Conservation (phyloP, 2,797 vertebrate species). For the Catostomus latipinnis region DNA sequence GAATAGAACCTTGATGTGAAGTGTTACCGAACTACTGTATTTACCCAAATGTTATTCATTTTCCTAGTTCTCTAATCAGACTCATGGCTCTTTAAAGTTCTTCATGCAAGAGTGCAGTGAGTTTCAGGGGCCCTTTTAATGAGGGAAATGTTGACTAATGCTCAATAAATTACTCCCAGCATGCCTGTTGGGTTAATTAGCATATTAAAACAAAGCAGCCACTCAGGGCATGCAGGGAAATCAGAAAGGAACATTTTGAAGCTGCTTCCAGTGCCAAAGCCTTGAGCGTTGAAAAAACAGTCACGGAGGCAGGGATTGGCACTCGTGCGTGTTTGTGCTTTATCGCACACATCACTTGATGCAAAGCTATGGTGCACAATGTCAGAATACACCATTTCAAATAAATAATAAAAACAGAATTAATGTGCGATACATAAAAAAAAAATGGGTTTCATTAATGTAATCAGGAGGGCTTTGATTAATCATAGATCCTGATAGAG, state of each 20-base stretch:
- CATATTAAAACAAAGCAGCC: constrained; percentile 62
- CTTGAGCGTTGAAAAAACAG: constrained; percentile 43
- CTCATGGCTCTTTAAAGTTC: constrained; percentile 33
- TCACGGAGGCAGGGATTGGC: constrained; percentile 32
- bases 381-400: neutral
- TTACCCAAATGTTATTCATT: neutral
- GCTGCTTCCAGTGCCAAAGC: constrained; percentile 54
- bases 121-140: constrained; percentile 52
- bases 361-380: constrained; percentile 5
- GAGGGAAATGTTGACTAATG: constrained; percentile 66
- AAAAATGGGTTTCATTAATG: neutral
- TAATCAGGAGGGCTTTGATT: neutral
- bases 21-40: no score
- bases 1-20: no score
- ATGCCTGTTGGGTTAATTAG: constrained; percentile 66
- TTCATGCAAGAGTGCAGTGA: constrained; percentile 45
- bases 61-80: constrained; percentile 35
- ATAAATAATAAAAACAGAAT: neutral
- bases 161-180: constrained; percentile 65
- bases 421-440: neutral
- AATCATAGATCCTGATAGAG: constrained; percentile 10
- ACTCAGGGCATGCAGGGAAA: constrained; percentile 57
- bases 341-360: constrained; percentile 31
- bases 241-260: constrained; percentile 54
- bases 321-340: constrained; percentile 59